Conservation (phyloP, 37 sponge, comb jelly and placozoan genomes). For the Aplysina aerophoba region DNA sequence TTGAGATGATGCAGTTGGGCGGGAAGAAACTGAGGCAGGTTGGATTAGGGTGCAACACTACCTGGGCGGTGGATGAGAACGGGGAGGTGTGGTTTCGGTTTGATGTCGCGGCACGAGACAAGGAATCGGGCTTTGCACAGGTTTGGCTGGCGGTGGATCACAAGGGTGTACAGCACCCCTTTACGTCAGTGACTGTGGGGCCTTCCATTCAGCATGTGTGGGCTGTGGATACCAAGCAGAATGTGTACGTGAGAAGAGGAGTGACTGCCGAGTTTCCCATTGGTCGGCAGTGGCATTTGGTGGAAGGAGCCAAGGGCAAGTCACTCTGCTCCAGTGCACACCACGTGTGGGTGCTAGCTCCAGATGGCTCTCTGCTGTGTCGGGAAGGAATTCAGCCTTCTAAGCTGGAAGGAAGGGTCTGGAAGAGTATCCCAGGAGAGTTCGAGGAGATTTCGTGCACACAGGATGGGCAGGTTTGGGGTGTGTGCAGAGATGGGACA, state of each 20-base stretch:
- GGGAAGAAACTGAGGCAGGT: conserved; percentile 40
- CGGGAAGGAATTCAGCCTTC: conserved; percentile 72
- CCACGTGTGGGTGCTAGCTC: conserved; percentile 71
- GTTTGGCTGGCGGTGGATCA: conserved; percentile 82
- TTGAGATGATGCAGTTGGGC: conserved; percentile 73
- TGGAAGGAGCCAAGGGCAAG: conserved; percentile 63
- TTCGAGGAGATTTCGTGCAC: conserved; percentile 64
- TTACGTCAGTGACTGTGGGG: conserved; percentile 65
- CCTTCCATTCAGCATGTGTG: conserved; percentile 81
- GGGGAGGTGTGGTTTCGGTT: conserved; percentile 83
- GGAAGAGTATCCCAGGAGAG: conserved; percentile 80
- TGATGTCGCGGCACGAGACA: conserved; percentile 67
- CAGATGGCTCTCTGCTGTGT: conserved; percentile 62
- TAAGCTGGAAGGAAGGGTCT: conserved; percentile 79
- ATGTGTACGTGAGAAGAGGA: conserved; percentile 72
- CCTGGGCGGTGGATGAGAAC: conserved; percentile 79
- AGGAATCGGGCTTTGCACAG: conserved; percentile 72
- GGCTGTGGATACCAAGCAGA: conserved; percentile 72
- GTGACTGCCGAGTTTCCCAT: conserved; percentile 82
- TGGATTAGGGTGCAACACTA: conserved; percentile 59
- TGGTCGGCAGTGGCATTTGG: conserved; percentile 74
- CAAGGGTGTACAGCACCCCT: conserved; percentile 28
- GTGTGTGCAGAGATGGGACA: conserved; percentile 12
- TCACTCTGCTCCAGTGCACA: conserved; percentile 55
- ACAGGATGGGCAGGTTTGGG: conserved; percentile 74